Conservation (phyloP, 2,888 invertebrate species). For the Dexiosoma caninum region DNA sequence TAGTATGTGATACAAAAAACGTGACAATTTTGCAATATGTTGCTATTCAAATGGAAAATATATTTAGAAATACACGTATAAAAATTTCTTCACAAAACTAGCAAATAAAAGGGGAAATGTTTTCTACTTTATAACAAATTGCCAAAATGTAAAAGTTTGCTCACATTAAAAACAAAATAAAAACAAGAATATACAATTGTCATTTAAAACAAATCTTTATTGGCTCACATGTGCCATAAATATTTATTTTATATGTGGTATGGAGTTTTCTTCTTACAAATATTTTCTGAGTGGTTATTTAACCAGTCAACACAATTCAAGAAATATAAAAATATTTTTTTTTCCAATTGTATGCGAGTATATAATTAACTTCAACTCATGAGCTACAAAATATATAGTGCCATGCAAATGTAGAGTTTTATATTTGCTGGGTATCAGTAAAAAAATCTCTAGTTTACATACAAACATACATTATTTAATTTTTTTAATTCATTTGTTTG, state of each 20-base stretch:
- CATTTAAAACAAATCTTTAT: conserved; percentile 52
- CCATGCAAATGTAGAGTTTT: no score
- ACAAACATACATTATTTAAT: neutral
- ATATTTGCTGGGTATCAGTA: neutral
- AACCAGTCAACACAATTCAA: neutral
- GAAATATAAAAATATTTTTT: neutral
- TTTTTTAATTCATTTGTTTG: neutral
- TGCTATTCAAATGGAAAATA: conserved; percentile 19
- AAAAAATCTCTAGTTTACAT: neutral
- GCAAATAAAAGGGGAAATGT: conserved; percentile 5
- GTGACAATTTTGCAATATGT: conserved; percentile 38
- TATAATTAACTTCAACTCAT: neutral
- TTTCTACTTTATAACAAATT: conserved; percentile 10
- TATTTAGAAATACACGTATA: neutral
- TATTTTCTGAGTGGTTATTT: neutral
- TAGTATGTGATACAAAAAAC: conserved; percentile 6
- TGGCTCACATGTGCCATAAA: conserved; percentile 53
- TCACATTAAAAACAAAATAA: conserved; percentile 4
- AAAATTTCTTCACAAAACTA: neutral
- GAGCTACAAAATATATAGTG: no score
- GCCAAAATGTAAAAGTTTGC: neutral
- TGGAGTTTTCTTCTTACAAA: neutral
- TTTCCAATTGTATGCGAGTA: no score
- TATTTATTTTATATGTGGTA: conserved; percentile 29
- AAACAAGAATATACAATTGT: conserved; percentile 36